A percentile compares a stretch with the other conserved stretches of the same genome.
These are phyloP conservation scores for Alentia gelatinosa DNA, from an alignment of 2,888 invertebrate genomes.

Conservation along the genomic window DNA sequence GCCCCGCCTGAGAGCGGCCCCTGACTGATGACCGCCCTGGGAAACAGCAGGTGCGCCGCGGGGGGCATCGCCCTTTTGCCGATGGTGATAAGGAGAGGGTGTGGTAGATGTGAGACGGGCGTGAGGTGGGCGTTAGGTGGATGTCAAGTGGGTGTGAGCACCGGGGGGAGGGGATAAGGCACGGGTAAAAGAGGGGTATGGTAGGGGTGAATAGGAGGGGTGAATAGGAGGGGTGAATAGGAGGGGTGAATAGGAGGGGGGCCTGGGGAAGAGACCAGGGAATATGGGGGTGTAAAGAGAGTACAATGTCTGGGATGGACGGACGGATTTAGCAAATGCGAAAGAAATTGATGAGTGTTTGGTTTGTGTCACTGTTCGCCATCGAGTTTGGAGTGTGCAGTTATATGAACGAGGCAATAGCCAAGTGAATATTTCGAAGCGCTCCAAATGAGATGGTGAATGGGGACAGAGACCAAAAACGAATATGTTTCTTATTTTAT, in stretches of 20 bases:
- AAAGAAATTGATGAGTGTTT: too few species aligned
- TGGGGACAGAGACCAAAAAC: too few species aligned
- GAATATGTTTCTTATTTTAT: too few species aligned
- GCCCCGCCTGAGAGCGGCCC: background rate
- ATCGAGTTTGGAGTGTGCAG: too few species aligned
- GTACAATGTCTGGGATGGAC: too few species aligned
- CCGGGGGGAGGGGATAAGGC: background rate
- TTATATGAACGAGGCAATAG: too few species aligned
- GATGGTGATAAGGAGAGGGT: background rate
- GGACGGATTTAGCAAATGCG: too few species aligned
- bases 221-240: too few species aligned
- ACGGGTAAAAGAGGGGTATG: background rate
- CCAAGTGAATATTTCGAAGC: too few species aligned
- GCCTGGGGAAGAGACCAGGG: background rate
- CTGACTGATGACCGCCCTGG: background rate
- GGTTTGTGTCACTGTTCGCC: too few species aligned
- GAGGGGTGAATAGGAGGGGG: background rate
- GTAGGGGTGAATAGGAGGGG: background rate
- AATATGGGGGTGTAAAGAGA: too few species aligned
- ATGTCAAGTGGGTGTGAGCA: background rate
- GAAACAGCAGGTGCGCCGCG: background rate
- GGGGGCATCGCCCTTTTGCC: background rate
- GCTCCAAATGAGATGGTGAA: too few species aligned
- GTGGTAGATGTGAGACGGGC: background rate
- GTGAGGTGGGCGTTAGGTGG: background rate